Percentiles rank a stretch among this genome's conserved stretches.
These are phyloP conservation scores for Eleginops maclovinus DNA, from an alignment of 2,113 vertebrate genomes.

Conservation along the genomic window DNA sequence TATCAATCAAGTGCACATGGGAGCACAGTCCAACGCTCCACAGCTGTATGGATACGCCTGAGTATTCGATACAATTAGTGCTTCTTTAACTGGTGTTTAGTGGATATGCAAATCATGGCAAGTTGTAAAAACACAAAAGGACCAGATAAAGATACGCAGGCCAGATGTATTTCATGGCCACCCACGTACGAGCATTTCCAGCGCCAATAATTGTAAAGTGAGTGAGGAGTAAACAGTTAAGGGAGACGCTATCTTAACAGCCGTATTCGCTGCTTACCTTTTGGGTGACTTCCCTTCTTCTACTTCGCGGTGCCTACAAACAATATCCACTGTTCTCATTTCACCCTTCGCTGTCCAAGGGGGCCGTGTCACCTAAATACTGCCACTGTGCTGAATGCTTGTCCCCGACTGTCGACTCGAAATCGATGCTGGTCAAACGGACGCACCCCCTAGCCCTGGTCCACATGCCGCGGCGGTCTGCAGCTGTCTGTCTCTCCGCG, in stretches of 20 bases:
- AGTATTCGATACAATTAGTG: background rate
- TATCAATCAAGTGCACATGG: background rate
- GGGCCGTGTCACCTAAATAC: constrained; percentile 22
- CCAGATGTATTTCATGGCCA: background rate
- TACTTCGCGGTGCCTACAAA: constrained; percentile 42
- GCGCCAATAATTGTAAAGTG: background rate
- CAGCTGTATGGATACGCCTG: background rate
- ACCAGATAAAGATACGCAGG: background rate
- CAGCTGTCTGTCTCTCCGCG: constrained; percentile 43
- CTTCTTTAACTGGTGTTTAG: background rate
- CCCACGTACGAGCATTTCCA: background rate
- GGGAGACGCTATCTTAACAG: background rate
- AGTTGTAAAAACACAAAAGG: constrained; percentile 34
- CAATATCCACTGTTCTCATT: constrained; percentile 66
- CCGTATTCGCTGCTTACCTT: constrained; percentile 63
- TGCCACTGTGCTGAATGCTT: background rate
- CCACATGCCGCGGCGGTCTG: constrained; percentile 39
- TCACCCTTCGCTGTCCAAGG: constrained; percentile 31
- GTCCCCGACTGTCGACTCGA: constrained; percentile 12
- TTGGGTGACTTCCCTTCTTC: constrained; percentile 38
- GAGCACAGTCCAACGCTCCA: background rate
- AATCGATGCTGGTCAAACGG: constrained; percentile 38
- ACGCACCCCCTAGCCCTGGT: constrained; percentile 12
- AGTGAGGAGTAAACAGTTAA: background rate
- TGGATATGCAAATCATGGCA: background rate